Evolutionary conservation across 2,888 invertebrate species (phyloP).

Genomic region (Periphyllus acericola): DNA sequence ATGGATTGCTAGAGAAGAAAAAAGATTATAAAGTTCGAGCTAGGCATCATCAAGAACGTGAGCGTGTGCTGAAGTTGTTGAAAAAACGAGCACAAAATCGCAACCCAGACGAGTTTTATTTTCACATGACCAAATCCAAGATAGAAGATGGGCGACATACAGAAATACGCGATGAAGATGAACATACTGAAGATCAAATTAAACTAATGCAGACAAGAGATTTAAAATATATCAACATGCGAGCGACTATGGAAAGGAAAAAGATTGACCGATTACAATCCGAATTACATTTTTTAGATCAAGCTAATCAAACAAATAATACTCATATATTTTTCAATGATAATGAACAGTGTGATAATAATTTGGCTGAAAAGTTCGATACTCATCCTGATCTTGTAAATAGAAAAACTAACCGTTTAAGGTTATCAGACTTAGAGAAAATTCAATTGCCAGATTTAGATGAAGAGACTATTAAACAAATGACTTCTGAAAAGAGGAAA

Average conservation of each 20-base stretch:
- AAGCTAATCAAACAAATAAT: conserved; percentile 76
- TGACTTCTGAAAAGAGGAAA: conserved; percentile 70
- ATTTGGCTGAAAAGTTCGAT: conserved; percentile 77
- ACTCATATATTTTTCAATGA: conserved; percentile 85
- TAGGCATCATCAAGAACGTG: conserved; percentile 82
- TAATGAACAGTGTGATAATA: conserved; percentile 73
- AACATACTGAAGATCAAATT: conserved; percentile 84
- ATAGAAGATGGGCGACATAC: conserved; percentile 71
- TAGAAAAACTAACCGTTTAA: conserved; percentile 77
- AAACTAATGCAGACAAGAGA: conserved; percentile 90
- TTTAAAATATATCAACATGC: conserved; percentile 87
- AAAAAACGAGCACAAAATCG: conserved; percentile 86
- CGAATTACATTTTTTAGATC: conserved; percentile 83
- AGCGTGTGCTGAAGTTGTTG: conserved; percentile 82
- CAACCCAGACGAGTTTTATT: conserved; percentile 99
- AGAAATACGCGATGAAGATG: conserved; percentile 71
- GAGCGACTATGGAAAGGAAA: conserved; percentile 83
- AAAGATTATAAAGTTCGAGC: conserved; percentile 86
- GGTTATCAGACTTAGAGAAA: conserved; percentile 72
- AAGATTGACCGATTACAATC: conserved; percentile 81
- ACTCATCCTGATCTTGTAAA: conserved; percentile 79
- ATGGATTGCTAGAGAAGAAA: conserved; percentile 88
- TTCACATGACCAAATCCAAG: conserved; percentile 94
- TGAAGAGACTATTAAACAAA: conserved; percentile 66
- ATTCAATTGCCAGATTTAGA: conserved; percentile 73